These are phyloP conservation scores for Chauna torquata DNA, from an alignment of 2,113 vertebrate genomes.

Conservation along the genomic window DNA sequence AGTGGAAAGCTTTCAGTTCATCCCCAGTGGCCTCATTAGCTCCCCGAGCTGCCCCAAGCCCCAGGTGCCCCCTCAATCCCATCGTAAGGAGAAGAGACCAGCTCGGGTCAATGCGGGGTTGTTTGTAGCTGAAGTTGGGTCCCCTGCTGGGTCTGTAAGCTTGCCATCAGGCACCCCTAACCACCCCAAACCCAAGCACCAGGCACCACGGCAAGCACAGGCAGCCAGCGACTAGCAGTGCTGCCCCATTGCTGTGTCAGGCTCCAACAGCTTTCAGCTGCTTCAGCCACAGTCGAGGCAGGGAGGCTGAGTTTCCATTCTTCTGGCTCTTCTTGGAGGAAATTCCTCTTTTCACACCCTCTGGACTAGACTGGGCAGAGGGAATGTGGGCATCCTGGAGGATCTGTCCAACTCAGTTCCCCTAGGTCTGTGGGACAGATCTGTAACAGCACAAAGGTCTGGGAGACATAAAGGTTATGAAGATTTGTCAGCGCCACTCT, in stretches of 20 bases:
- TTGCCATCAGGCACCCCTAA: not conserved
- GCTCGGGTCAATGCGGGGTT: not conserved
- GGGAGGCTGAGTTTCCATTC: not conserved
- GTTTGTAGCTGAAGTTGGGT: not conserved
- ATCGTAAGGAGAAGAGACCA: not conserved
- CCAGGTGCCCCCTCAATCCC: not conserved
- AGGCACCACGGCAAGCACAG: not conserved
- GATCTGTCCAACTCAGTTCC: not conserved
- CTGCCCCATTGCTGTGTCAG: not conserved
- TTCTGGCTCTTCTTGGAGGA: not conserved
- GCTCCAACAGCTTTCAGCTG: not conserved
- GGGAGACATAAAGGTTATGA: not conserved
- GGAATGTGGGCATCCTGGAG: not conserved
- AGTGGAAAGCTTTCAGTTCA: not conserved
- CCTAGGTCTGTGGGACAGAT: not conserved
- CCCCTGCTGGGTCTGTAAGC: not conserved
- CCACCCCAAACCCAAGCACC: fast-evolving
- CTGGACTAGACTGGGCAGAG: not conserved
- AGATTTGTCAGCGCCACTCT: not conserved
- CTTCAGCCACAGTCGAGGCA: not conserved
- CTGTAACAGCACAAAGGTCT: not conserved
- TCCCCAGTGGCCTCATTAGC: not conserved
- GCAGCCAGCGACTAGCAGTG: fast-evolving
- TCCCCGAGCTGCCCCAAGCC: not conserved
- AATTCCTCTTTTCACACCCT: not conserved